Evolutionary conservation across 2,888 invertebrate genomes (phyloP).

Genomic region (Tanytarsus gracilentus): DNA sequence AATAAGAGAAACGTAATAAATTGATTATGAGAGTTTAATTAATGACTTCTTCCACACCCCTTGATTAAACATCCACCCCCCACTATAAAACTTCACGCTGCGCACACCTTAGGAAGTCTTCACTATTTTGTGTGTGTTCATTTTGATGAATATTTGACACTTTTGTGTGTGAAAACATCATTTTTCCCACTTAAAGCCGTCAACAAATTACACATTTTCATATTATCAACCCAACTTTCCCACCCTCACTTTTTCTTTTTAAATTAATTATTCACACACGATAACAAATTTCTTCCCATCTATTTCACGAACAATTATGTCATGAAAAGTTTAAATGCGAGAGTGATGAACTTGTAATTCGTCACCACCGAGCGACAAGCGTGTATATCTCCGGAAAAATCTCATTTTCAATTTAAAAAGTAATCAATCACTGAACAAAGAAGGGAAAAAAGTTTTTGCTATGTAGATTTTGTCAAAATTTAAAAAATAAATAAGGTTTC

Average conservation of each 20-base stretch:
- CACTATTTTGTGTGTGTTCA: conserved; percentile 1
- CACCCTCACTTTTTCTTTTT: background rate
- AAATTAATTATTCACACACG: conserved; percentile 26
- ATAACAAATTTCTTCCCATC: conserved; percentile 12
- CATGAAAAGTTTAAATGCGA: conserved; percentile 21
- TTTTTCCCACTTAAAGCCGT: conserved; percentile 22
- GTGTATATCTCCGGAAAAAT: conserved; percentile 27
- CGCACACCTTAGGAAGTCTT: background rate
- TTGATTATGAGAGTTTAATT: no score
- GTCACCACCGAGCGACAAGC: conserved; percentile 13
- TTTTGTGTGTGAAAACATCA: background rate
- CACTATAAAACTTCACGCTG: background rate
- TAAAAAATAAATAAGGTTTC: no score
- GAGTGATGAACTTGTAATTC: conserved; percentile 21
- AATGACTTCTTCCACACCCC: no score
- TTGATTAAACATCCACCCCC: background rate
- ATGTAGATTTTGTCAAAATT: conserved; percentile 27
- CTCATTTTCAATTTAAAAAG: conserved; percentile 29
- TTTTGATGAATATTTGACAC: conserved; percentile 12
- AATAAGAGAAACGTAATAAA: no score
- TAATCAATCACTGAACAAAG: conserved; percentile 23
- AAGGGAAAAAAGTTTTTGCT: background rate
- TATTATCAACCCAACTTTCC: background rate
- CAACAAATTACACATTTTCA: conserved; percentile 8
- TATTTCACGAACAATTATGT: conserved; percentile 18